These are phyloP conservation scores for Austrofundulus limnaeus DNA, from an alignment of 2,113 vertebrate genomes.

Conservation along the genomic window DNA sequence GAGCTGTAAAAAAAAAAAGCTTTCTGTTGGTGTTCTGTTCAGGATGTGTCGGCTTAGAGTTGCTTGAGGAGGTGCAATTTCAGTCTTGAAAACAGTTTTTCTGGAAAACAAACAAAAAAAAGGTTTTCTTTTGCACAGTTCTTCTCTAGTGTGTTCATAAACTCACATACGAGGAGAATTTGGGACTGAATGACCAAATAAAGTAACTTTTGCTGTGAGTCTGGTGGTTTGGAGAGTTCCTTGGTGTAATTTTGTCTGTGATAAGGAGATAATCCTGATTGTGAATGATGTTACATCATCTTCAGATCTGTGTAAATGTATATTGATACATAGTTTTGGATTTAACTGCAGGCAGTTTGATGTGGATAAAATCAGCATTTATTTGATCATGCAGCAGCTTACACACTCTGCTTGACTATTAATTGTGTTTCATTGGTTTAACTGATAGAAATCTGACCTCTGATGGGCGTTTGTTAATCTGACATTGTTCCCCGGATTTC, in stretches of 20 bases:
- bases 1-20: constrained; percentile 34
- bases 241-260: too few relatives aligned
- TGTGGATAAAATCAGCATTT: too few relatives aligned
- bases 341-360: too few relatives aligned
- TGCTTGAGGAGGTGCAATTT: constrained; percentile 29
- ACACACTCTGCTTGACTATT: too few relatives aligned
- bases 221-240: constrained; percentile 17
- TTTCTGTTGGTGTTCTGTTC: constrained; percentile 19
- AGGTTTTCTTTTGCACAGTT: constrained; percentile 15
- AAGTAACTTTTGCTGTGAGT: constrained; percentile 56
- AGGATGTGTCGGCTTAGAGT: not conserved
- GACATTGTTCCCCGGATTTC: not conserved
- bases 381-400: too few relatives aligned
- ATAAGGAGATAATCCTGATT: too few relatives aligned
- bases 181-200: constrained; percentile 44
- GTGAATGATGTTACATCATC: too few relatives aligned
- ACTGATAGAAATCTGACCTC: not conserved
- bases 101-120: not conserved
- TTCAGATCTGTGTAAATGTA: too few relatives aligned
- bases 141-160: not conserved
- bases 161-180: constrained; percentile 27
- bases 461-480: not conserved
- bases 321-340: too few relatives aligned
- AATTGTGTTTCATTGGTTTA: not conserved
- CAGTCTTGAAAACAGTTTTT: constrained; percentile 8